Evolutionary conservation across 1,140 invertebrate species (phyloP).

Genomic region (Trissolcus basalis): DNA sequence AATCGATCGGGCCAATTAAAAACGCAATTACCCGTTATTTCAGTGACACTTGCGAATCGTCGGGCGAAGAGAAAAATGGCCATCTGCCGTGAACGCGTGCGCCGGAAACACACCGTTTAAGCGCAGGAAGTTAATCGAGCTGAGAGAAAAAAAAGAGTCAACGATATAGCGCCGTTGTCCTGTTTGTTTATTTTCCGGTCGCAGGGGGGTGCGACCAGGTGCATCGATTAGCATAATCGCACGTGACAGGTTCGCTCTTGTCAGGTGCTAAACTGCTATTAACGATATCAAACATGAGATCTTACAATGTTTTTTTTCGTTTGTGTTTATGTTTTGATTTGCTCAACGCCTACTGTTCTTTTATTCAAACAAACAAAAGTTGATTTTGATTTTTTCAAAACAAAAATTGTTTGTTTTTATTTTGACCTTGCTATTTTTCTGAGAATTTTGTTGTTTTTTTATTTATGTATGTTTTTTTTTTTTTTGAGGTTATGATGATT

Average conservation of each 20-base stretch:
- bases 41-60: slow-evolving; percentile 35
- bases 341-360: too few relatives aligned
- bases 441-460: too few relatives aligned
- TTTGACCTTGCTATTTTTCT: too few relatives aligned
- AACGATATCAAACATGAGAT: slow-evolving; percentile 28
- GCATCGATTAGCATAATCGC: slow-evolving; percentile 65
- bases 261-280: slow-evolving; percentile 66
- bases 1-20: slow-evolving; percentile 21
- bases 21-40: slow-evolving; percentile 8
- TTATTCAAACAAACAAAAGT: too few relatives aligned
- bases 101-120: slow-evolving; percentile 68
- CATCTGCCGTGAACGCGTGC: slow-evolving; percentile 32
- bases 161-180: slow-evolving; percentile 4
- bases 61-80: slow-evolving; percentile 9
- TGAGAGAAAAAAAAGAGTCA: slow-evolving; percentile 10
- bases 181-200: slow-evolving; percentile 19
- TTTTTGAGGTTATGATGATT: too few relatives aligned
- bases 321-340: too few relatives aligned
- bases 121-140: slow-evolving; percentile 71
- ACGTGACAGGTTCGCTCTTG: slow-evolving; percentile 57
- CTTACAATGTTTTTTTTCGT: slow-evolving; percentile 15
- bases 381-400: too few relatives aligned
- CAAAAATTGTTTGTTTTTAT: too few relatives aligned
- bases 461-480: too few relatives aligned
- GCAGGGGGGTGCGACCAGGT: slow-evolving; percentile 61